Evolutionary conservation across 92 coral and sea anemone species (phyloP).

Genomic region (Heteractis magnifica): DNA sequence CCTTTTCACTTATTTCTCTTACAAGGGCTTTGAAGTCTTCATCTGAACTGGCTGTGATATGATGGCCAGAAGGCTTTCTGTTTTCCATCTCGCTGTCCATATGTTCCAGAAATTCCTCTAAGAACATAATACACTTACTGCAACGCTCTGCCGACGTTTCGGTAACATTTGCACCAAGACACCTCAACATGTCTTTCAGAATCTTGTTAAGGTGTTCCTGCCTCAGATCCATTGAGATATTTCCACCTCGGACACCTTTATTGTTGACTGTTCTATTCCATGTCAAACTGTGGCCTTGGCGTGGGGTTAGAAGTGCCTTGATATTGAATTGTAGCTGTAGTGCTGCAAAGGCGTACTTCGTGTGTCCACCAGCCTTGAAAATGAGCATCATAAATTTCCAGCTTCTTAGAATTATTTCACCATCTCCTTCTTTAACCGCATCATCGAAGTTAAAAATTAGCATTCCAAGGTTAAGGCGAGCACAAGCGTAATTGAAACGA

Average conservation of each 20-base stretch:
- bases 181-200: conserved; percentile 40
- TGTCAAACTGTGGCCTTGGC: conserved; percentile 47
- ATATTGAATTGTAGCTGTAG: conserved; percentile 37
- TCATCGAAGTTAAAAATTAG: conserved; percentile 53
- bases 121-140: conserved; percentile 41
- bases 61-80: conserved; percentile 50
- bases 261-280: conserved; percentile 75
- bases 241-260: conserved; percentile 58
- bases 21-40: conserved; percentile 55
- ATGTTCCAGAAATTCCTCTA: conserved; percentile 50
- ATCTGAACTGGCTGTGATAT: conserved; percentile 36
- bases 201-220: conserved; percentile 53
- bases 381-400: conserved; percentile 60
- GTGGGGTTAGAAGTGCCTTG: conserved; percentile 37
- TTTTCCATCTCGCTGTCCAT: conserved; percentile 47
- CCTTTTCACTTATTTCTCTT: conserved; percentile 50
- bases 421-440: conserved; percentile 73
- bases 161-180: conserved; percentile 58
- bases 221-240: conserved; percentile 60
- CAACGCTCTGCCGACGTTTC: conserved; percentile 45
- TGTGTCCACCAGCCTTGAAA: conserved; percentile 50
- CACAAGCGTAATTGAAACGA: conserved; percentile 53
- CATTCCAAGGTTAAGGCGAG: conserved; percentile 46
- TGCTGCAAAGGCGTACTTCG: conserved; percentile 56
- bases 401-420: conserved; percentile 48